phyloP scores from a whole-genome alignment of 1,140 invertebrate genomes.

The Hydropsyche tenuis region DNA sequence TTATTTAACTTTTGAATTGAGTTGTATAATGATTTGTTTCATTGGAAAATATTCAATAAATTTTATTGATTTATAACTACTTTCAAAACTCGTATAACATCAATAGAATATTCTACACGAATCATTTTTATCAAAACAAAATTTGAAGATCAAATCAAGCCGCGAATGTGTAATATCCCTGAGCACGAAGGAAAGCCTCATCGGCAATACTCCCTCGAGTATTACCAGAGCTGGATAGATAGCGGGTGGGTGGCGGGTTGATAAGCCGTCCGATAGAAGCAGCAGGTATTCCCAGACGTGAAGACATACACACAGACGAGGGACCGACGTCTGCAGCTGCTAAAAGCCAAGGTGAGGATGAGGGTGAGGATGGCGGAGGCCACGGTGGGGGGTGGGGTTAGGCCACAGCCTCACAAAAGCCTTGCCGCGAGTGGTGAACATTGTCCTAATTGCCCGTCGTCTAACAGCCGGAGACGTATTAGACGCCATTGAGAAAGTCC shows the following conservation, averaged over 20 bases:
- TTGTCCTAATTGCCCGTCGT: constrained; percentile 26
- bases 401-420: constrained; percentile 13
- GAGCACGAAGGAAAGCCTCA: background rate
- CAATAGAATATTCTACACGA: no score
- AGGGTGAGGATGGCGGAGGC: no score
- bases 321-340: no score
- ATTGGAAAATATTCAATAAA: no score
- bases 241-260: background rate
- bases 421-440: background rate
- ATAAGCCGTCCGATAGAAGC: constrained; percentile 3
- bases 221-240: background rate
- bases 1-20: no score
- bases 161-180: background rate
- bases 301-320: background rate
- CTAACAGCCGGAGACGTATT: constrained; percentile 29
- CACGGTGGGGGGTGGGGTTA: background rate
- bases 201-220: constrained; percentile 7
- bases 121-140: no score
- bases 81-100: no score
- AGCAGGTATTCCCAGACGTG: constrained; percentile 4
- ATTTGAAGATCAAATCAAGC: no score
- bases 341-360: no score
- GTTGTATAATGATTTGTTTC: no score
- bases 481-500: background rate
- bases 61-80: no score